Percentiles rank a stretch among this genome's conserved stretches.
phyloP scores from a whole-genome alignment of 2,888 invertebrate genomes.

The Anoplius nigerrimus region DNA sequence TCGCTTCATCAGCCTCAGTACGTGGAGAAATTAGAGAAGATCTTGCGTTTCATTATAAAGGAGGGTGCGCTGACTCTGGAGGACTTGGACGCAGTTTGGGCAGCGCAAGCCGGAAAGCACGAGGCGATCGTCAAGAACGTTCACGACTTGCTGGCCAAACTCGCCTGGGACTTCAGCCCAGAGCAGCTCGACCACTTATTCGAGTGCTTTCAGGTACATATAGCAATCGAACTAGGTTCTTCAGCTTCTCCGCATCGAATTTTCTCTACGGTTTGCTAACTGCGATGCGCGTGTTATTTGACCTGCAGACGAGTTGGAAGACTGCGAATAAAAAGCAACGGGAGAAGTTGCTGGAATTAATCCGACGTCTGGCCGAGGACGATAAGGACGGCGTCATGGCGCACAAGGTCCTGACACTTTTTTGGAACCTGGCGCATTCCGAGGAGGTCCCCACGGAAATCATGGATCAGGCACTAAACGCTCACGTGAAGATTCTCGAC shows the following conservation, averaged over 20 bases:
- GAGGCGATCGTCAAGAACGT: slow-evolving; percentile 99
- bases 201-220: slow-evolving; percentile 92
- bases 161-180: slow-evolving; percentile 98
- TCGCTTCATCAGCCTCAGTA: slow-evolving; percentile 98
- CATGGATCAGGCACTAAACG: slow-evolving; percentile 95
- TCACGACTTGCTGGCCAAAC: slow-evolving; percentile 95
- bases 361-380: slow-evolving; percentile 95
- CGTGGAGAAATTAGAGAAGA: slow-evolving; percentile 98
- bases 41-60: slow-evolving; percentile 97
- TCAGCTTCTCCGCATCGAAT: not conserved
- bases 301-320: slow-evolving; percentile 90
- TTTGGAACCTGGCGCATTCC: slow-evolving; percentile 98
- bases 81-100: slow-evolving; percentile 97
- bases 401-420: slow-evolving; percentile 93
- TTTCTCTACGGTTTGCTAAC: too few species aligned
- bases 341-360: slow-evolving; percentile 95
- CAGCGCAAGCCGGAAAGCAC: slow-evolving; percentile 97
- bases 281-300: slow-evolving; percentile 26
- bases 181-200: slow-evolving; percentile 98
- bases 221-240: slow-evolving; percentile 5
- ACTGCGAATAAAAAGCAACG: slow-evolving; percentile 96
- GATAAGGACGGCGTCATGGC: slow-evolving; percentile 99
- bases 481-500: slow-evolving; percentile 97
- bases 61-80: slow-evolving; percentile 91
- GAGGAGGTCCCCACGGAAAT: slow-evolving; percentile 98